Evolutionary conservation across 2,888 invertebrate genomes (phyloP).

Genomic region (Microdon myrmicae): DNA sequence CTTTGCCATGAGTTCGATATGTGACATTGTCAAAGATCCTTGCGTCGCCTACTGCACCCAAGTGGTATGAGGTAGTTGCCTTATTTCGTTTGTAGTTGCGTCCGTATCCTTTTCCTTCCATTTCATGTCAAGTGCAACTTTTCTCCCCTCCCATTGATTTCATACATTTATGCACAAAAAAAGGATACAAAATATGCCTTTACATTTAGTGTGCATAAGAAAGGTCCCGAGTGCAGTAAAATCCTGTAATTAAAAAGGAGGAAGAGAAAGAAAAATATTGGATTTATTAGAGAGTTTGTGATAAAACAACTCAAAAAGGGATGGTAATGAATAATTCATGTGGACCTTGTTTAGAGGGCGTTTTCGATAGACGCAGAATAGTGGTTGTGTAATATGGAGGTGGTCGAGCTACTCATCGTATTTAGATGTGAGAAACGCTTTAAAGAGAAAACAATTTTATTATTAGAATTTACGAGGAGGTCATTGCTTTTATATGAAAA

Average conservation of each 20-base stretch:
- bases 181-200: conserved; percentile 31
- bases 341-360: conserved; percentile 16
- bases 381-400: too few species aligned
- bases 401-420: too few species aligned
- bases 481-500: too few species aligned
- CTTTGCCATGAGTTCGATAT: conserved; percentile 4
- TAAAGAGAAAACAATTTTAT: too few species aligned
- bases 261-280: conserved; percentile 22
- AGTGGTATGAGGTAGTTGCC: background rate
- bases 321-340: conserved; percentile 38
- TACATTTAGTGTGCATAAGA: conserved; percentile 32
- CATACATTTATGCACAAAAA: conserved; percentile 27
- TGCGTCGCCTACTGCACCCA: conserved; percentile 7
- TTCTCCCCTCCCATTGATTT: conserved; percentile 15
- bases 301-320: conserved; percentile 2
- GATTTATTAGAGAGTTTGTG: conserved; percentile 36
- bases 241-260: conserved; percentile 47
- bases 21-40: conserved; percentile 7
- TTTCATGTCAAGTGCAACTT: conserved; percentile 44
- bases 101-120: conserved; percentile 41
- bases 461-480: too few species aligned
- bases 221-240: conserved; percentile 34
- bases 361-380: too few species aligned
- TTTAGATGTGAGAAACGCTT: too few species aligned
- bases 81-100: conserved; percentile 1